Conservation (phyloP, 2,888 invertebrate species). For the Acanthosepion lycidas region DNA sequence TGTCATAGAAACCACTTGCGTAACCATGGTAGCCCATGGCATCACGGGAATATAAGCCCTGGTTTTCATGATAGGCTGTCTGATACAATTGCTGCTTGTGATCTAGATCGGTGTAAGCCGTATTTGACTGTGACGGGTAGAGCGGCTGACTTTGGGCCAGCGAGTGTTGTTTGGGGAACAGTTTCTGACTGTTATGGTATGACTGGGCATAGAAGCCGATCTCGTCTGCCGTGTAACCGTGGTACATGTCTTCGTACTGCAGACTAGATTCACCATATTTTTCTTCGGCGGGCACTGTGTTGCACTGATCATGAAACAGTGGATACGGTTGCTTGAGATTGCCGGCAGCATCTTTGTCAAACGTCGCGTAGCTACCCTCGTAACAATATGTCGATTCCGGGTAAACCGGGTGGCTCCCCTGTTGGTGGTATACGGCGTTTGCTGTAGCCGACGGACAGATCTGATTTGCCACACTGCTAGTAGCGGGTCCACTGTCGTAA, state of each 20-base stretch:
- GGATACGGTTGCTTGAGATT: conserved; percentile 50
- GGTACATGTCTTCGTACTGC: conserved; percentile 63
- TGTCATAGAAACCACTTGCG: conserved; percentile 61
- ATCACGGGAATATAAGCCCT: conserved; percentile 57
- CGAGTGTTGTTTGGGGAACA: conserved; percentile 57
- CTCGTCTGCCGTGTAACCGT: conserved; percentile 58
- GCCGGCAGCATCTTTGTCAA: conserved; percentile 58
- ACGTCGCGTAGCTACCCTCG: conserved; percentile 61
- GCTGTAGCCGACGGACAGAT: not conserved
- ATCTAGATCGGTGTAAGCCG: conserved; percentile 56
- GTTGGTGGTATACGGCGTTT: conserved; percentile 48
- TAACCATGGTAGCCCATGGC: conserved; percentile 59
- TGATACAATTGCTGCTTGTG: conserved; percentile 59
- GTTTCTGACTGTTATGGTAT: conserved; percentile 57
- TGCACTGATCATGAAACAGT: conserved; percentile 52
- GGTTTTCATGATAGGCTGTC: conserved; percentile 56
- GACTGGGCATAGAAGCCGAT: conserved; percentile 59
- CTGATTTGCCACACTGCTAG: conserved; percentile 52
- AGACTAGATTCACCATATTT: conserved; percentile 53
- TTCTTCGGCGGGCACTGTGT: conserved; percentile 51
- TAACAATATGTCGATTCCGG: conserved; percentile 63
- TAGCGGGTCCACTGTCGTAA: conserved; percentile 53
- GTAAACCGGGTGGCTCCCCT: conserved; percentile 57
- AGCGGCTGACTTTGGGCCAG: conserved; percentile 55
- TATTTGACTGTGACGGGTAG: conserved; percentile 49